Base-by-base conservation (phyloP, 2,113 vertebrate species). In the Circaetus gallicus region DNA sequence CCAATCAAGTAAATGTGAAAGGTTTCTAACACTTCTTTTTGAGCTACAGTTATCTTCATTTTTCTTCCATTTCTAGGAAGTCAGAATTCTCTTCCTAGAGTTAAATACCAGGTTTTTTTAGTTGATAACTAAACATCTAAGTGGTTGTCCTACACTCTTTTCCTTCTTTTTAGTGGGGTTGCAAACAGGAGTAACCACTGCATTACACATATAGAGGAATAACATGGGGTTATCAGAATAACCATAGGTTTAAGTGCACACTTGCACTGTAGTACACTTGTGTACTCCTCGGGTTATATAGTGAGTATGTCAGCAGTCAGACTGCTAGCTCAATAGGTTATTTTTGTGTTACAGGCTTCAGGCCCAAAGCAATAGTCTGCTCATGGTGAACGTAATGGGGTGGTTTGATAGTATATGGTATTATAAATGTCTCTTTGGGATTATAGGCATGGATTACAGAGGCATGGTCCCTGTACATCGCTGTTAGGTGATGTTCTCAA, bases 171-270 rank as follows among this genome's bases (percentile, higher is more conserved):
- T 59, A 36, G 43, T 11, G 40, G 21, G 25, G 11, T 9, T 47
- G 63, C 45, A 47, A 47, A 18, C 8, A 52, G 42, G 21, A 71
- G 21, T 79, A 45, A 40, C 15, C 15, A 10, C 11, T n/a, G 29
- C 14, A 3, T 77, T 65, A 21, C 0, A 0, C 8, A 2, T 28
- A 2, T 9, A 10, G 10, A n/a, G 62, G 70, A 49, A 9, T 45
- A 73, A 17, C 10, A 1, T 2, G 15, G 8, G 31, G n/a, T 43
- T 49, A 10, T 20, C 21, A 32, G 56, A n/a, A 31, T 61, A 29
- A 17, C 15, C 29, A 0, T 10, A 43, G 49, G 15, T 88, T 70
- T 38, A 40, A 24, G 49, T 9, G 42, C 38, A 7, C 5, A 0
- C 26, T 28, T 42, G 25, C 6, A 1, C 11, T 42, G 22, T 32